Percentiles rank a stretch among this genome's conserved stretches.
Conservation (phyloP, 1,140 invertebrate species). For the Euborellia annulipes region DNA sequence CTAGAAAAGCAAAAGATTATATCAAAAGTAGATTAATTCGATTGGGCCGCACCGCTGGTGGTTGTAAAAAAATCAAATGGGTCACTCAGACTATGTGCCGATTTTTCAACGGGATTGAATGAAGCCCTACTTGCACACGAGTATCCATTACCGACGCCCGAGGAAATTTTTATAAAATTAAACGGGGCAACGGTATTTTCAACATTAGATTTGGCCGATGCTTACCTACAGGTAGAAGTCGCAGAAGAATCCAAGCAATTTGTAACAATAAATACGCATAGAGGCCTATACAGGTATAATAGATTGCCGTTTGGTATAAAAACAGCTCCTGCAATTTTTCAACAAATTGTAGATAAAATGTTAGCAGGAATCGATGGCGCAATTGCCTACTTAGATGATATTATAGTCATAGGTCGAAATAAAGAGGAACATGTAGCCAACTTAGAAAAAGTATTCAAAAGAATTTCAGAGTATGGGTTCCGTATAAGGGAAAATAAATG, state of each 20-base stretch:
- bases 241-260: background rate
- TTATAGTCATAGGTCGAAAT: constrained; percentile 19
- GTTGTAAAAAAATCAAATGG: too few relatives aligned
- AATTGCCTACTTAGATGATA: constrained; percentile 23
- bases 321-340: constrained; percentile 25
- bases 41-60: too few relatives aligned
- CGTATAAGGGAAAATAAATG: constrained; percentile 16
- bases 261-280: constrained; percentile 12
- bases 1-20: too few relatives aligned
- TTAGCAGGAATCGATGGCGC: constrained; percentile 16
- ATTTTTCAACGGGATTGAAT: too few relatives aligned
- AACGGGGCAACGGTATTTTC: too few relatives aligned
- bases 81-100: too few relatives aligned
- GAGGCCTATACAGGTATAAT: constrained; percentile 22
- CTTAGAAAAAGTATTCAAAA: constrained; percentile 14
- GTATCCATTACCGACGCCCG: too few relatives aligned
- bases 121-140: too few relatives aligned
- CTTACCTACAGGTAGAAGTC: constrained; percentile 10
- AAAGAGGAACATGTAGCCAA: constrained; percentile 16
- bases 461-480: constrained; percentile 15
- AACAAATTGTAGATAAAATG: constrained; percentile 24
- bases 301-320: constrained; percentile 21
- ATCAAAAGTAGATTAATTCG: too few relatives aligned
- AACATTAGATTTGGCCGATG: too few relatives aligned
- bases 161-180: too few relatives aligned